A percentile compares a stretch with the other conserved stretches of the same genome.
These are phyloP conservation scores for Archivesica marissinica DNA, from an alignment of 1,140 invertebrate genomes.

Conservation along the genomic window DNA sequence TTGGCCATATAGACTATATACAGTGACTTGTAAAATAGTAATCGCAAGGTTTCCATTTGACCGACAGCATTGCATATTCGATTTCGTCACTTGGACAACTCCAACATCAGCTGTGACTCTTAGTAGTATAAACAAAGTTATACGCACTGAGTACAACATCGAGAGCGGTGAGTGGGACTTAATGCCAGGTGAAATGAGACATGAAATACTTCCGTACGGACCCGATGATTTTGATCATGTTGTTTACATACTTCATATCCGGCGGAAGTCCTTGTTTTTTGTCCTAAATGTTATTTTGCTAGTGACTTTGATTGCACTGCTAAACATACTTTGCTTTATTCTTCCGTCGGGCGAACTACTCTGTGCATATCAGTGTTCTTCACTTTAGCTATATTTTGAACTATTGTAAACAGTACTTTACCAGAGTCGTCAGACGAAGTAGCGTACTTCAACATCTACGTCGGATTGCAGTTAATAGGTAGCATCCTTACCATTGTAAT, in stretches of 20 bases:
- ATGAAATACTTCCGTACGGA: not conserved
- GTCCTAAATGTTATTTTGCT: conserved; percentile 61
- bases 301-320: conserved; percentile 52
- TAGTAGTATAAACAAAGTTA: not conserved
- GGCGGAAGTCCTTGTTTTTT: conserved; percentile 29
- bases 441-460: conserved; percentile 80
- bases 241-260: not conserved
- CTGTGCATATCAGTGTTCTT: conserved; percentile 63
- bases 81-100: conserved; percentile 98
- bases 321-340: conserved; percentile 58
- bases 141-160: not conserved
- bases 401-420: conserved; percentile 48
- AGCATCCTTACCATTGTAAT: conserved; percentile 37
- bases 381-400: conserved; percentile 61
- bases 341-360: conserved; percentile 55
- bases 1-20: conserved; percentile 29
- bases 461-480: conserved; percentile 41
- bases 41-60: conserved; percentile 91
- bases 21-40: conserved; percentile 87
- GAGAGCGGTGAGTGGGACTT: conserved; percentile 49
- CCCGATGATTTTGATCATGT: conserved; percentile 41
- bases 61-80: conserved; percentile 97
- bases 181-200: not conserved
- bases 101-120: not conserved
- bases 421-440: conserved; percentile 61